A percentile compares a stretch with the other conserved stretches of the same genome.
Evolutionary conservation across 2,888 invertebrate genomes (phyloP).

Genomic region (Tenthredo mesomela): DNA sequence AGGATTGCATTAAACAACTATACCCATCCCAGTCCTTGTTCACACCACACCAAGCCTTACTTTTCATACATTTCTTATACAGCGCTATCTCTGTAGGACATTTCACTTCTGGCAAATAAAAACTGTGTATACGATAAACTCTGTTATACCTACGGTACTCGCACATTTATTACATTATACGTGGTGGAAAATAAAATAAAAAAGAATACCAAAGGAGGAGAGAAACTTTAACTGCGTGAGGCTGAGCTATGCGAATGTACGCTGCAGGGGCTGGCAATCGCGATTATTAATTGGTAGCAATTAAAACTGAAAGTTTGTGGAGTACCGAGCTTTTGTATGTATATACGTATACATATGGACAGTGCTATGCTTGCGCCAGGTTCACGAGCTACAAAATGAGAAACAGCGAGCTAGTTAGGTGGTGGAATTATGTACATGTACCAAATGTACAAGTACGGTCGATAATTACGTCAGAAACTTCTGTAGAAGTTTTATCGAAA

Average conservation of each 20-base stretch:
- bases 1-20: not conserved
- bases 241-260: not conserved
- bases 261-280: slow-evolving; percentile 5
- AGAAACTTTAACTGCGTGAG: slow-evolving; percentile 5
- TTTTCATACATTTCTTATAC: not conserved
- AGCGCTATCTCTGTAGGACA: not conserved
- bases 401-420: slow-evolving; percentile 11
- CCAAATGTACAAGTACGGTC: not conserved
- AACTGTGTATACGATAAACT: not conserved
- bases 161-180: not conserved
- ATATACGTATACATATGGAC: not conserved
- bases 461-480: slow-evolving; percentile 5
- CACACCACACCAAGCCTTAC: too few species aligned
- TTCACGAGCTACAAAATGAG: not conserved
- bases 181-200: not conserved
- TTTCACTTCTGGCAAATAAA: not conserved
- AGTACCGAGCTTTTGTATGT: not conserved
- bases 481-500: not conserved
- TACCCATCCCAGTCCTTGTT: too few species aligned
- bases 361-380: not conserved
- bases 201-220: not conserved
- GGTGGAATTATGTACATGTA: slow-evolving; percentile 14
- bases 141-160: not conserved
- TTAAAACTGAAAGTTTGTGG: slow-evolving; percentile 21
- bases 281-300: slow-evolving; percentile 29